Evolutionary conservation across 2,888 invertebrate species (phyloP), one percentile per base, ranked within the genome.

Genomic region (Deilephila porcellus): DNA sequence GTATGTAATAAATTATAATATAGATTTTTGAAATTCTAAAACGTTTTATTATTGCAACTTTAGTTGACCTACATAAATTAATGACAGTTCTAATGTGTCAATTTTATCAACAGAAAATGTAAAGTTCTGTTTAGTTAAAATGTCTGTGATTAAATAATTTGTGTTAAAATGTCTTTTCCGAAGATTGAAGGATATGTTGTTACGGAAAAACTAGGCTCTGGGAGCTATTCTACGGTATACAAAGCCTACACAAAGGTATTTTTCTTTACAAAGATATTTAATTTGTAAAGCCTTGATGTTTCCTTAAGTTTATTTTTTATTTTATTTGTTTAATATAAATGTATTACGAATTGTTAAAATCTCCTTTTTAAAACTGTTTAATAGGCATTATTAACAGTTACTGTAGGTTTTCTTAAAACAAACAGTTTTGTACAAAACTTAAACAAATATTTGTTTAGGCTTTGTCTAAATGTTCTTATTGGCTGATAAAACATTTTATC

Each of bases 171-270:
- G 95, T 90, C 91, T 73, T 93, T 95, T 71, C 96, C 96, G 3
- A 95, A 94, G 76, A 95, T 97, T 77, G 96, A 96, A 70, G 97
- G 97, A 64, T 97, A 96, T 83, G 95, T 96, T 25, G 94, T 97
- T 71, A 95, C 96, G 4, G 97, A 97, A 82, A 97, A 96, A 89
- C 95, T 98, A 14, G 98, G 98, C 0, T 95, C 96, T 25, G 98
- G 98, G 2, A 97, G 97, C 79, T 98, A 98, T 91, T 97, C 98
- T 0, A 96, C 96, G 0, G 98, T 98, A 0, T 98, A 97, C 87
- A 98, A 97, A 91, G 98, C 97, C 0, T 95, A 95, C 75, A 95
- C 95, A 80, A 97, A 97, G 95, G 97, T 90, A 62, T 64, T 71
- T 7, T 32, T 70, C 7, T 17, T 17, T 25, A 45, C 52, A 25